These are phyloP conservation scores for Autographa gamma DNA, from an alignment of 2,888 invertebrate genomes.

Conservation along the genomic window DNA sequence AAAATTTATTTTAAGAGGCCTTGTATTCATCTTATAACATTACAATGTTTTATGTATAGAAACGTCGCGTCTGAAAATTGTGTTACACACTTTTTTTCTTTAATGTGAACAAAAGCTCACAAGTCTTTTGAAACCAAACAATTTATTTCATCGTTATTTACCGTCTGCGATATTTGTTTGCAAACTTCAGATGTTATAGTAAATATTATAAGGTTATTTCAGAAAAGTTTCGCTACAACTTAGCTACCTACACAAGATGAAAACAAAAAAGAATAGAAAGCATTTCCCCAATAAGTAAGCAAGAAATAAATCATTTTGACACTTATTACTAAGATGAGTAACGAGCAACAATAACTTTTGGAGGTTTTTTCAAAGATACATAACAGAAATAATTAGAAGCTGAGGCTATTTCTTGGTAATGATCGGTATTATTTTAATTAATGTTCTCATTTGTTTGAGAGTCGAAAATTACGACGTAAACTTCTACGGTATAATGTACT, in stretches of 20 bases:
- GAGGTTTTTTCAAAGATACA: conserved; percentile 63
- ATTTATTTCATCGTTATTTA: neutral
- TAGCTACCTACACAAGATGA: conserved; percentile 39
- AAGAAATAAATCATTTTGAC: conserved; percentile 76
- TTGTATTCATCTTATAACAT: no score
- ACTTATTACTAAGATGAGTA: conserved; percentile 77
- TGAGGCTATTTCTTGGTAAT: conserved; percentile 55
- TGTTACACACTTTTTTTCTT: neutral
- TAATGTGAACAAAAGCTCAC: neutral
- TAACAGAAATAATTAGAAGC: conserved; percentile 67
- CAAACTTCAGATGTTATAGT: neutral
- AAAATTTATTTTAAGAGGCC: no score
- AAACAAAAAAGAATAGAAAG: conserved; percentile 53
- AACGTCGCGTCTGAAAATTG: neutral
- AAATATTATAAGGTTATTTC: neutral
- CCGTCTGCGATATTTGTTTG: neutral
- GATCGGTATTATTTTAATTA: conserved; percentile 47
- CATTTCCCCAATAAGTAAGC: conserved; percentile 64
- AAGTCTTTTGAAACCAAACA: neutral
- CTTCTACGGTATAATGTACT: neutral
- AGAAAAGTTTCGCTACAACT: conserved; percentile 28
- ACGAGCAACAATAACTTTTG: conserved; percentile 69
- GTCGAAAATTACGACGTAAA: neutral
- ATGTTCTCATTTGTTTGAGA: conserved; percentile 43
- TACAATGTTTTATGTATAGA: no score